These are phyloP conservation scores for Lasioglossum baleicum DNA, from an alignment of 1,140 invertebrate genomes.

Conservation along the genomic window DNA sequence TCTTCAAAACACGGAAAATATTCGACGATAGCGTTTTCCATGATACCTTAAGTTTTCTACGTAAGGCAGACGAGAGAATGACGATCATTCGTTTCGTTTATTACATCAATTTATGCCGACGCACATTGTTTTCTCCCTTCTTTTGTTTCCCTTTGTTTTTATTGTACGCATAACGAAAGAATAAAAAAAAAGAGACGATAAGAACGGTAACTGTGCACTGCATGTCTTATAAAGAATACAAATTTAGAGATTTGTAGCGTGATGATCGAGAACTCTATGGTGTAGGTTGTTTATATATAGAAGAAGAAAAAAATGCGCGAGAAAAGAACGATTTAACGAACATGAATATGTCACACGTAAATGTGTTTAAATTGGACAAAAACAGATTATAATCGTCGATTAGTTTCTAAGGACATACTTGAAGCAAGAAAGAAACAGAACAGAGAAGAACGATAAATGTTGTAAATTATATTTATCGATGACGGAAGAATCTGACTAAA, in stretches of 20 bases:
- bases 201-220: slow-evolving; percentile 30
- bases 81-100: slow-evolving; percentile 26
- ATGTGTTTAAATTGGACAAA: slow-evolving; percentile 39
- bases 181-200: neutral
- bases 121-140: slow-evolving; percentile 33
- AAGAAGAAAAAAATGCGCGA: slow-evolving; percentile 22
- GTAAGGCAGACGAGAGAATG: slow-evolving; percentile 43
- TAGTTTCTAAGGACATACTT: slow-evolving; percentile 59
- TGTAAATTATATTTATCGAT: slow-evolving; percentile 70
- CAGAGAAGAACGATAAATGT: slow-evolving; percentile 52
- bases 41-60: slow-evolving; percentile 46
- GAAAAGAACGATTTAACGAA: slow-evolving; percentile 50
- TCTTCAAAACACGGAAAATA: slow-evolving; percentile 4
- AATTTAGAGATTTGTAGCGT: slow-evolving; percentile 69
- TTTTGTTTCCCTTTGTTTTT: slow-evolving; percentile 18
- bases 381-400: slow-evolving; percentile 56
- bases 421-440: slow-evolving; percentile 21
- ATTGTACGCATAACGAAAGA: slow-evolving; percentile 3
- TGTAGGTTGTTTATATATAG: slow-evolving; percentile 65
- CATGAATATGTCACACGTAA: slow-evolving; percentile 49
- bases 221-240: slow-evolving; percentile 57
- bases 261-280: slow-evolving; percentile 56
- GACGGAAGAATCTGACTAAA: neutral
- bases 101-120: slow-evolving; percentile 27
- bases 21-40: slow-evolving; percentile 24